Conservation (phyloP, 2,797 vertebrate genomes). For the Poecilia velifera region DNA sequence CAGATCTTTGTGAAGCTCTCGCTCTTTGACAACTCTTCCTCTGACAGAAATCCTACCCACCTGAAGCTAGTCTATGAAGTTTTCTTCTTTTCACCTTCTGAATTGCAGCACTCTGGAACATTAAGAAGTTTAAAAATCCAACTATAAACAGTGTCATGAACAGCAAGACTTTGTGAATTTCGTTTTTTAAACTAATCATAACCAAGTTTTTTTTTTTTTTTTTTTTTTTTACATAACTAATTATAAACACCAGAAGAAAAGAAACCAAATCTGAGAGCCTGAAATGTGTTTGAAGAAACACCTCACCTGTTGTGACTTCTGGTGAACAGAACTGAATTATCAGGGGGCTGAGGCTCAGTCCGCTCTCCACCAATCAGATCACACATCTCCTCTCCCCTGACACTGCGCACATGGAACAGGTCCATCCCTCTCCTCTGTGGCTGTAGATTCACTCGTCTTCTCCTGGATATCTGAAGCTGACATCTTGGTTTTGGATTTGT, state of each 20-base stretch:
- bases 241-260: neutral
- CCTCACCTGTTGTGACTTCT: slow-evolving; percentile 10
- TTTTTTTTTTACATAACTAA: neutral
- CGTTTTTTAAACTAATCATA: neutral
- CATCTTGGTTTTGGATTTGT: slow-evolving; percentile 15
- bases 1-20: neutral
- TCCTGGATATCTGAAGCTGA: slow-evolving; percentile 35
- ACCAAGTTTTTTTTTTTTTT: neutral
- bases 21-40: neutral
- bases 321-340: slow-evolving; percentile 25
- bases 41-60: neutral
- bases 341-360: slow-evolving; percentile 26
- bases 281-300: slow-evolving; percentile 6
- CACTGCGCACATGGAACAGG: slow-evolving; percentile 27
- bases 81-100: neutral
- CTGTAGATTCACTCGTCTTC: slow-evolving; percentile 30
- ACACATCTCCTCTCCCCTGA: slow-evolving; percentile 11
- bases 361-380: slow-evolving; percentile 53
- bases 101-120: neutral
- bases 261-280: neutral
- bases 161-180: neutral
- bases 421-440: slow-evolving; percentile 23
- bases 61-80: neutral
- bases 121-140: neutral
- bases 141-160: neutral